A percentile compares a stretch with the other conserved stretches of the same genome.
These are phyloP conservation scores for Muntiacus reevesi DNA, from an alignment of 2,113 vertebrate species.

Conservation along the genomic window DNA sequence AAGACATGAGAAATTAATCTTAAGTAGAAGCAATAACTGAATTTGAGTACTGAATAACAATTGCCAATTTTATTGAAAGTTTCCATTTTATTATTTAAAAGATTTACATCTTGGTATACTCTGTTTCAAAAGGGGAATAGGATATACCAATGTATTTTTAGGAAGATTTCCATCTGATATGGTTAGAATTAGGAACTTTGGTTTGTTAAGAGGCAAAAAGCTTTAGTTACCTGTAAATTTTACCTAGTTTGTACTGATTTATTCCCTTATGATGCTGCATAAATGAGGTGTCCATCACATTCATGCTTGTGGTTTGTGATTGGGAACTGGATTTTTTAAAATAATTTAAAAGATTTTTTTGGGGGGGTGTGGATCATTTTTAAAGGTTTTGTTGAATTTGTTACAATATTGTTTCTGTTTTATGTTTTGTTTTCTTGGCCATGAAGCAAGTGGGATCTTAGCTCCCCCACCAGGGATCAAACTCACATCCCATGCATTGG, in stretches of 20 bases:
- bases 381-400: neutral
- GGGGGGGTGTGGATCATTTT: neutral
- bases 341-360: neutral
- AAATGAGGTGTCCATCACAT: neutral
- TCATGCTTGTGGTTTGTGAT: neutral
- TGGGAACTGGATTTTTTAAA: neutral
- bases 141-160: neutral
- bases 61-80: neutral
- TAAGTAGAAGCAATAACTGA: neutral
- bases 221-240: neutral
- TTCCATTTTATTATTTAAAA: constrained; percentile 11
- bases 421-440: neutral
- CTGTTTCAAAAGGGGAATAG: neutral
- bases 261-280: neutral
- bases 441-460: neutral
- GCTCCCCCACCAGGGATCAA: neutral
- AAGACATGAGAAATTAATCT: constrained; percentile 22
- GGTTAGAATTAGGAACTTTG: constrained; percentile 3
- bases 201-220: constrained; percentile 5
- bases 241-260: neutral
- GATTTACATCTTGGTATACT: neutral
- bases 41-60: neutral
- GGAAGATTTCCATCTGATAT: neutral
- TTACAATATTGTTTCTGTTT: neutral
- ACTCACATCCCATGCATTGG: neutral